A percentile compares a stretch with the other conserved stretches of the same genome.
phyloP scores from a whole-genome alignment of 2,888 invertebrate species.

The Hypercompe scribonia region DNA sequence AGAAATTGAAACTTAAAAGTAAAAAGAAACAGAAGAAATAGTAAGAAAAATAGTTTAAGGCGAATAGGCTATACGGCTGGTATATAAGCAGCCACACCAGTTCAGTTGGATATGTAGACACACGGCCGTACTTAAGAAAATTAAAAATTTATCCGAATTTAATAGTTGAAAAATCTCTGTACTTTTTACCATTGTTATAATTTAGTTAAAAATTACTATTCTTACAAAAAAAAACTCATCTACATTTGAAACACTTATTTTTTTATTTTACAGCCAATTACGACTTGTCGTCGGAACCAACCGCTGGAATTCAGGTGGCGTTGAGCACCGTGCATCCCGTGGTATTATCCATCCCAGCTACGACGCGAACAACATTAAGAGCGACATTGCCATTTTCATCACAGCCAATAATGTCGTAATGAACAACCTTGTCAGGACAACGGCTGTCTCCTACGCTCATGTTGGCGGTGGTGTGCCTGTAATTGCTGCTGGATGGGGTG shows the following conservation, averaged over 20 bases:
- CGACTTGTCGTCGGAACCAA: slow-evolving; percentile 70
- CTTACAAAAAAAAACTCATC: neutral
- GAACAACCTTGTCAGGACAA: slow-evolving; percentile 34
- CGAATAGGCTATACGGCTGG: no score
- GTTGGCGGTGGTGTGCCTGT: slow-evolving; percentile 47
- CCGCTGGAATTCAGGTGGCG: slow-evolving; percentile 68
- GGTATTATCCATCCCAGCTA: slow-evolving; percentile 71
- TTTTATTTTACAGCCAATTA: neutral
- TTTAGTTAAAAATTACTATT: neutral
- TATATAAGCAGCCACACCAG: no score
- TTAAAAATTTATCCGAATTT: no score
- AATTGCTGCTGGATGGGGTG: slow-evolving; percentile 72
- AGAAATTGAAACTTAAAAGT: no score
- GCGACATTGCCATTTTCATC: slow-evolving; percentile 69
- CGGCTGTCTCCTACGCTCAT: slow-evolving; percentile 50
- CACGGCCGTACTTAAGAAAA: no score
- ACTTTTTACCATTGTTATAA: no score
- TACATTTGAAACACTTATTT: neutral
- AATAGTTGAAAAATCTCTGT: no score
- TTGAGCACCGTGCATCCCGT: slow-evolving; percentile 54
- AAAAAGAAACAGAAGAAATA: no score
- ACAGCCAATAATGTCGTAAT: slow-evolving; percentile 47
- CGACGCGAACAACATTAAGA: slow-evolving; percentile 63
- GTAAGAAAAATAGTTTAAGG: no score
- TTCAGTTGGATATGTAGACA: no score